Evolutionary conservation across 1,140 invertebrate genomes (phyloP), one percentile per base, ranked within the genome.

Genomic region (Cotesia glomerata): DNA sequence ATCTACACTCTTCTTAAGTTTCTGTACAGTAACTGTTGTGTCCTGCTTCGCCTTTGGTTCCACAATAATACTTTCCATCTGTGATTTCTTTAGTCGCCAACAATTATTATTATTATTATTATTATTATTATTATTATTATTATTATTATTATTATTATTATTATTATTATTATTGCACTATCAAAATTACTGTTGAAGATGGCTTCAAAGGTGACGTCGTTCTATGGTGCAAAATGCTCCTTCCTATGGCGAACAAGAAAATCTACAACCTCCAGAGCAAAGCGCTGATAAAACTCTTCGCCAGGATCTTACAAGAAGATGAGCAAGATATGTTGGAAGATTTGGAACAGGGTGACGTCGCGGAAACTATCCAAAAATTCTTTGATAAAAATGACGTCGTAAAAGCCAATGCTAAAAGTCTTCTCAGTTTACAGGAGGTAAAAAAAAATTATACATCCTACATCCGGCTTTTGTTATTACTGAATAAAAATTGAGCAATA

Each of bases 191-290:
- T 74, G 2, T 82, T 84, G 34, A 76, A 89, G 91, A 89, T 69
- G 88, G 89, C 5, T 97, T 95, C 82, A 88, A 92, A 79, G 92
- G 95, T 2, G 92, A 97, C 85, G 80, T 95, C 9, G 85, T 90
- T 56, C 86, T 97, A n/a, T 95, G 95, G 94, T 91, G 95, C 80
- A 92, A 93, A 76, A 83, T 97, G 61, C 81, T 98, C n/a, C 87
- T 98, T 36, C 96, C 96, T 0, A 92, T 91, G 18, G 92, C 93
- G 49, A 89, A 91, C 2, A 95, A 97, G 81, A 88, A 94, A 67
- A 90, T 97, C 26, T 98, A 97, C 80, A 98, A 98, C 87, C 84
- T 98, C 26, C 95, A 97, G 85, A 96, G 92, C 80, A 98, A 97
- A 84, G 95, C 97, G 78, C 85, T 98, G 49, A 88, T 97, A 0